Evolutionary conservation across 2,113 vertebrate genomes (phyloP).

Genomic region (Crotalus viridis): DNA sequence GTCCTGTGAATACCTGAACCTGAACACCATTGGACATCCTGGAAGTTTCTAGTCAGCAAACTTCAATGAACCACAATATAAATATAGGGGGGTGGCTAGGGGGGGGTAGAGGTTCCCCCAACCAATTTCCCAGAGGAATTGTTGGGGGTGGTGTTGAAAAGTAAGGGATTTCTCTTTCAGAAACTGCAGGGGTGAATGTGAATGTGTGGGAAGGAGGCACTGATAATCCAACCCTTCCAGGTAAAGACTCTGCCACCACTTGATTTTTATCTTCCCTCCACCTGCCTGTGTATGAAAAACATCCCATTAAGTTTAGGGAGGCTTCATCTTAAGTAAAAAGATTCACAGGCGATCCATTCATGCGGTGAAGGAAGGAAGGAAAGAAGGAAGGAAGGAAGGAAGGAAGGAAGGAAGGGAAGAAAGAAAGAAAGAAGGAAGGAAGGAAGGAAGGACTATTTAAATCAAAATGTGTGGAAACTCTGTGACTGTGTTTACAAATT

Average conservation of each 20-base stretch:
- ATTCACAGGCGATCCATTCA: not conserved
- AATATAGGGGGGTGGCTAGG: not conserved
- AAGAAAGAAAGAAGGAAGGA: no score
- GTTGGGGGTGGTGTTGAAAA: not conserved
- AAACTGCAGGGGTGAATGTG: not conserved
- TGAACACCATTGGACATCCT: not conserved
- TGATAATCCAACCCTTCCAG: not conserved
- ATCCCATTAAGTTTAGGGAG: not conserved
- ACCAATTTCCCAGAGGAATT: not conserved
- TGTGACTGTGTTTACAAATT: not conserved
- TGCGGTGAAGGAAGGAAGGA: not conserved
- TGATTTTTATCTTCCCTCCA: not conserved
- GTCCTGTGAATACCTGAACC: not conserved
- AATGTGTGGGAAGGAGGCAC: no score
- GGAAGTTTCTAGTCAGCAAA: not conserved
- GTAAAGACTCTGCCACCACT: not conserved
- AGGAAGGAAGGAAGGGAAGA: no score
- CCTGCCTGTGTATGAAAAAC: not conserved
- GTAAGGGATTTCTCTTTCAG: not conserved
- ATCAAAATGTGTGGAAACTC: not conserved
- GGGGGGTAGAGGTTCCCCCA: not conserved
- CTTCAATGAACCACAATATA: not conserved
- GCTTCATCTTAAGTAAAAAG: not conserved
- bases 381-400: no score
- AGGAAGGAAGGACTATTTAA: not conserved